These are phyloP conservation scores for Riptortus pedestris DNA, from an alignment of 1,140 invertebrate species.

Conservation along the genomic window DNA sequence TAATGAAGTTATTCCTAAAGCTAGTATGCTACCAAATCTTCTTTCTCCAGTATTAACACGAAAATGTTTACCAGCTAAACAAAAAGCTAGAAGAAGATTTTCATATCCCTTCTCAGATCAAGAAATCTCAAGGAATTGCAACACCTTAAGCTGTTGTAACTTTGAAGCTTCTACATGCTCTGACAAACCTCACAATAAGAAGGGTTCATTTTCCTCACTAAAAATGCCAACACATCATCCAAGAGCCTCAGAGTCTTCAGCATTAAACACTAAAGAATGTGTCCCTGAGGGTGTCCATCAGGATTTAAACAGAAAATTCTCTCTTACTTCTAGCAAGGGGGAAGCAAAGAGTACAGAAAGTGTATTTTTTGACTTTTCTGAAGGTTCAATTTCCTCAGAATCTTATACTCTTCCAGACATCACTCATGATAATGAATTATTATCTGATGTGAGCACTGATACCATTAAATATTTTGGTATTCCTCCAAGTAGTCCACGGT, in stretches of 20 bases:
- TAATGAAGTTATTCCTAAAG: too few species aligned
- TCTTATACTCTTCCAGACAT: neutral
- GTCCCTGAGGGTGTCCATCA: too few species aligned
- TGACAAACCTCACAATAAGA: too few species aligned
- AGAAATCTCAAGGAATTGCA: neutral
- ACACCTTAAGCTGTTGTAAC: too few species aligned
- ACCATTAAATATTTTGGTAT: neutral
- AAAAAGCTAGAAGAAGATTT: neutral
- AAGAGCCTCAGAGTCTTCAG: too few species aligned
- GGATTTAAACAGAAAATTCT: too few species aligned
- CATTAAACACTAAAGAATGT: too few species aligned
- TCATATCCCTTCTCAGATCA: neutral
- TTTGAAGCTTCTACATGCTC: too few species aligned
- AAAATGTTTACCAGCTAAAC: neutral
- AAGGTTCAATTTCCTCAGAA: constrained; percentile 1
- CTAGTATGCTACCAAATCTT: neutral
- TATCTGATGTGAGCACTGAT: neutral
- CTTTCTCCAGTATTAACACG: neutral
- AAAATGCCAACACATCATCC: too few species aligned
- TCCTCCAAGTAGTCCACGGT: neutral
- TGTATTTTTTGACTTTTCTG: neutral
- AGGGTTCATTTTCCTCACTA: too few species aligned
- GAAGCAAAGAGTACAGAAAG: constrained; percentile 6
- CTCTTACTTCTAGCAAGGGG: too few species aligned
- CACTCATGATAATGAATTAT: neutral